Conservation (phyloP, 2,113 vertebrate genomes). For the Eubucco bourcierii region DNA sequence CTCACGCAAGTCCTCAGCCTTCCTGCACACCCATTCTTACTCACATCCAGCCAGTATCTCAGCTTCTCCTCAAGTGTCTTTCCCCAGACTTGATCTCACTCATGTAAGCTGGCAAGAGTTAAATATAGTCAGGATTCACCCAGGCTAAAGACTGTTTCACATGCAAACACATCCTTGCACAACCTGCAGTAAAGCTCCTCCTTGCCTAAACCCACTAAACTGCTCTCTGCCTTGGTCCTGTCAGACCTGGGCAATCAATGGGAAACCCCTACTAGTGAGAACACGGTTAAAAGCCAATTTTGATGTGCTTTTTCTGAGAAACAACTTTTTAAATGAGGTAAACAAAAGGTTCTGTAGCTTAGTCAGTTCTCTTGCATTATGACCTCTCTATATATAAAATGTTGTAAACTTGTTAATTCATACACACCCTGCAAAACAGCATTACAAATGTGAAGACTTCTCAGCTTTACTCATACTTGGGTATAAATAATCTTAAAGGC, state of each 20-base stretch:
- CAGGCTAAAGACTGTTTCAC: not conserved
- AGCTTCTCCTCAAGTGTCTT: not conserved
- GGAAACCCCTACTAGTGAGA: not conserved
- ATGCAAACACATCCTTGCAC: not conserved
- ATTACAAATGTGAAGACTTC: not conserved
- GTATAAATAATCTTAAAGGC: not conserved
- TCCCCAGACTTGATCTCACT: not conserved
- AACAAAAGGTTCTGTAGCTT: not conserved
- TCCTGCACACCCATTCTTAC: not conserved
- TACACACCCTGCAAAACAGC: not conserved
- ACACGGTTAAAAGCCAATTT: not conserved
- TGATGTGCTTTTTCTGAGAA: not conserved
- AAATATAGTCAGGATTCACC: constrained; percentile 8
- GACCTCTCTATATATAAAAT: no score
- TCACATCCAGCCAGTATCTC: not conserved
- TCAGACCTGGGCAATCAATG: not conserved
- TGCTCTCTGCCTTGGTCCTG: no score
- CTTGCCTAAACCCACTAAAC: not conserved
- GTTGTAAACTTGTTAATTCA: not conserved
- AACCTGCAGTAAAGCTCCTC: not conserved
- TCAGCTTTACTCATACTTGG: not conserved
- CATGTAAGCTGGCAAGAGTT: not conserved
- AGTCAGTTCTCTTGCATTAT: not conserved
- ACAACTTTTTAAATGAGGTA: not conserved
- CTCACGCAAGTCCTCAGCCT: not conserved